Conservation (phyloP, 2,797 vertebrate species). For the Gallinago nigripennis region DNA sequence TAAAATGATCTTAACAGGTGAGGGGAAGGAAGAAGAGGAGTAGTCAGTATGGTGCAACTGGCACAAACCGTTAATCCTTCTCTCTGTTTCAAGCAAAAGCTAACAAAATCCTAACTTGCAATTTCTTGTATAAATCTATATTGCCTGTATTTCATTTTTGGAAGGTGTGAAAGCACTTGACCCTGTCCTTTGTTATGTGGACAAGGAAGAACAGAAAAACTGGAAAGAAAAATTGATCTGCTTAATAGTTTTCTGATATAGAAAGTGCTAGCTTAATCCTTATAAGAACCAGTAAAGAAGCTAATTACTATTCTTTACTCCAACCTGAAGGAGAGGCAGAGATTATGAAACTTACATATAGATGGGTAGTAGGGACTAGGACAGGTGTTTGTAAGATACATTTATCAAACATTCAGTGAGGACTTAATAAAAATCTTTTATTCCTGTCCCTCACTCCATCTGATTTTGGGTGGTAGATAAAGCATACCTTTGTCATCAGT, state of each 20-base stretch:
- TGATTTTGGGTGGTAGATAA: background rate
- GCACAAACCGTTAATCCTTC: background rate
- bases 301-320: background rate
- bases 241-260: background rate
- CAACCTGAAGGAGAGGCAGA: background rate
- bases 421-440: background rate
- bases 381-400: background rate
- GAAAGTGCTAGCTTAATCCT: background rate
- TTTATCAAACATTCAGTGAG: background rate
- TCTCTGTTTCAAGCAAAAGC: background rate
- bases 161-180: background rate
- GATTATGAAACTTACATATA: background rate
- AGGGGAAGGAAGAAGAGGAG: background rate
- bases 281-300: background rate
- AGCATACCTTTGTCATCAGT: background rate
- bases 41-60: accelerated
- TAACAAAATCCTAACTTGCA: background rate
- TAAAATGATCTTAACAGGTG: background rate
- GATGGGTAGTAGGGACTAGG: background rate
- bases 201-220: background rate
- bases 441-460: background rate
- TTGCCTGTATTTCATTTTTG: background rate
- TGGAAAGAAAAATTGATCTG: background rate
- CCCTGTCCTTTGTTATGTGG: background rate
- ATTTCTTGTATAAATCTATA: background rate